Percentiles rank a stretch among this genome's conserved stretches.
Conservation (phyloP, 2,888 invertebrate species). For the Apodemia hepburni region DNA sequence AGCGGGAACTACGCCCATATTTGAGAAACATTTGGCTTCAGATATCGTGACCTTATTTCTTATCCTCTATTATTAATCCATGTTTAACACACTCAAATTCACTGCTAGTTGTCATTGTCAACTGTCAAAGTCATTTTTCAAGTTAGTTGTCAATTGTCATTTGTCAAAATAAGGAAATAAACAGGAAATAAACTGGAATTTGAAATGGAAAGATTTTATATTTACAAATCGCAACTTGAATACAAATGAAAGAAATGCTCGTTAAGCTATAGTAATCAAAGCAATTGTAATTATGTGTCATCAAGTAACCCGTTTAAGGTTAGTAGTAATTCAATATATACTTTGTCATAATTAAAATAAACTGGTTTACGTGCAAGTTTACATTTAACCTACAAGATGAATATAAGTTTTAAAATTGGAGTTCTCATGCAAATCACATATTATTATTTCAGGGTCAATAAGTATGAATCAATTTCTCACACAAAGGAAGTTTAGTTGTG, state of each 20-base stretch:
- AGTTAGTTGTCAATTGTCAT: no score
- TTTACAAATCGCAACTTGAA: not conserved
- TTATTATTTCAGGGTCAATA: constrained; percentile 7
- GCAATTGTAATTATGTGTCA: constrained; percentile 3
- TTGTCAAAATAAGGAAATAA: not conserved
- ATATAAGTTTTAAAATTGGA: no score
- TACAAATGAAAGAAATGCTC: not conserved
- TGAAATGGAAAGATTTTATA: constrained; percentile 3
- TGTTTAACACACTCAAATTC: no score
- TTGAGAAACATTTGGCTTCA: no score
- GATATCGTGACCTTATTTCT: no score
- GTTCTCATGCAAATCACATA: not conserved
- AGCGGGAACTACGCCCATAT: no score
- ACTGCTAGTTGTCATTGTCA: no score
- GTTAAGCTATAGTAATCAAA: not conserved
- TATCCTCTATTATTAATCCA: no score
- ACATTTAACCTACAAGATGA: no score
- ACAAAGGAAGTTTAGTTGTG: constrained; percentile 8
- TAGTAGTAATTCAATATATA: not conserved
- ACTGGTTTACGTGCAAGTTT: no score
- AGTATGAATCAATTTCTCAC: constrained; percentile 2
- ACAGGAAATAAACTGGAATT: constrained; percentile 3
- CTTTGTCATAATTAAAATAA: not conserved
- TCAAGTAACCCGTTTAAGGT: not conserved
- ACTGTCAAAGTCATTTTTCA: no score